These are phyloP conservation scores for Julus scanicus DNA, from an alignment of 2,888 invertebrate species.

Conservation along the genomic window DNA sequence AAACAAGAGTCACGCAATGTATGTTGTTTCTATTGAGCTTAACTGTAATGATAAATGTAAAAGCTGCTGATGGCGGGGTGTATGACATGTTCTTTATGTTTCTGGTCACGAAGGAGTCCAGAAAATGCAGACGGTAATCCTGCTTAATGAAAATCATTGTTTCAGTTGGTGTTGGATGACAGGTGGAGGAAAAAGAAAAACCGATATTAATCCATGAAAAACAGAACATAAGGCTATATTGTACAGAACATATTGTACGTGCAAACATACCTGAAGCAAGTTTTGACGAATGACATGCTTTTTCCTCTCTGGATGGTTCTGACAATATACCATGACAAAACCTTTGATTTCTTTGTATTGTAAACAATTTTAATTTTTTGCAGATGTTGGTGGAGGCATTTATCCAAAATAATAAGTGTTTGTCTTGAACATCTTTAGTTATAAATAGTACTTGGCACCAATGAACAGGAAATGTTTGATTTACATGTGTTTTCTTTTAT, in stretches of 20 bases:
- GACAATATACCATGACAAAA: too few species aligned
- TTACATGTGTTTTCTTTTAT: too few species aligned
- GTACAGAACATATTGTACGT: too few species aligned
- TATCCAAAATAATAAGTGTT: too few species aligned
- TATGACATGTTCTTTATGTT: not conserved
- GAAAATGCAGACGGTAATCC: not conserved
- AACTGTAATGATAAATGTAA: not conserved
- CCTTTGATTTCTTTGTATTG: too few species aligned
- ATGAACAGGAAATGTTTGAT: too few species aligned
- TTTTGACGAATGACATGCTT: not conserved
- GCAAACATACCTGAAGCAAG: not conserved
- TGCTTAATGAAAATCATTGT: constrained; percentile 24
- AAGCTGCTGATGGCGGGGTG: not conserved
- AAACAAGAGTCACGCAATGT: not conserved
- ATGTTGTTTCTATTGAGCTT: not conserved
- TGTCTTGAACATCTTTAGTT: too few species aligned
- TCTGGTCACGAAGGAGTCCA: not conserved
- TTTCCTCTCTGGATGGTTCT: too few species aligned
- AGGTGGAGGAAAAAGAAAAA: not conserved
- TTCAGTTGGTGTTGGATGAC: not conserved
- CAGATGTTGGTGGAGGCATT: too few species aligned
- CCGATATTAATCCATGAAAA: constrained; percentile 11
- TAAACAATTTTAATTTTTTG: too few species aligned
- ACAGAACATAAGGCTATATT: not conserved
- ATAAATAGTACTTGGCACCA: too few species aligned